Conservation (phyloP, 2,888 invertebrate genomes). For the Lucinisca nassula region DNA sequence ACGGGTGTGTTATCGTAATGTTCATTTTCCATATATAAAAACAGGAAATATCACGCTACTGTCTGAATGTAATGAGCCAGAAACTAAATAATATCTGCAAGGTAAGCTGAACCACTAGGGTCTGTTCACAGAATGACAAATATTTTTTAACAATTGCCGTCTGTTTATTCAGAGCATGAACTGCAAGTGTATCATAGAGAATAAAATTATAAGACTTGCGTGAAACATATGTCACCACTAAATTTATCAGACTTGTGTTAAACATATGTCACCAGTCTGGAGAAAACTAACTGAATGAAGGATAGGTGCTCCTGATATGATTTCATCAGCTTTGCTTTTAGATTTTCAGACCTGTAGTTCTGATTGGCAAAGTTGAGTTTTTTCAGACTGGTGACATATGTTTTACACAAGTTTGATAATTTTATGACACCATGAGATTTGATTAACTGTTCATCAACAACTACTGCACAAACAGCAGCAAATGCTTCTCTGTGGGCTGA, state of each 20-base stretch:
- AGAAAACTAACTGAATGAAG: background rate
- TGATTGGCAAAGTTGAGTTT: background rate
- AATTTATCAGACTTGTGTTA: too few species aligned
- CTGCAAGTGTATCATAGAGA: conserved; percentile 13
- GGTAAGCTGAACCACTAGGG: background rate
- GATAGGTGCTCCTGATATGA: background rate
- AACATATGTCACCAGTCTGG: too few species aligned
- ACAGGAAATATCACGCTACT: too few species aligned
- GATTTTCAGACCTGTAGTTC: background rate
- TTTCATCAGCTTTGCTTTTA: background rate
- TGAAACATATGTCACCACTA: too few species aligned
- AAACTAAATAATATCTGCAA: background rate
- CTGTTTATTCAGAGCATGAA: background rate
- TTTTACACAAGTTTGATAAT: background rate
- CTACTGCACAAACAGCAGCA: background rate
- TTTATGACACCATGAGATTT: background rate
- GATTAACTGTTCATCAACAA: background rate
- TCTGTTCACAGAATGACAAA: background rate
- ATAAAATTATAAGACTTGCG: too few species aligned
- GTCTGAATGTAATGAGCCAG: background rate
- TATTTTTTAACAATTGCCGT: background rate
- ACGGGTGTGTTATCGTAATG: too few species aligned
- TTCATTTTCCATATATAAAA: too few species aligned
- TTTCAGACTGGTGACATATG: background rate
- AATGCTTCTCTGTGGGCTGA: background rate